Conservation (phyloP, 1,140 invertebrate species). For the Sinella curviseta region DNA sequence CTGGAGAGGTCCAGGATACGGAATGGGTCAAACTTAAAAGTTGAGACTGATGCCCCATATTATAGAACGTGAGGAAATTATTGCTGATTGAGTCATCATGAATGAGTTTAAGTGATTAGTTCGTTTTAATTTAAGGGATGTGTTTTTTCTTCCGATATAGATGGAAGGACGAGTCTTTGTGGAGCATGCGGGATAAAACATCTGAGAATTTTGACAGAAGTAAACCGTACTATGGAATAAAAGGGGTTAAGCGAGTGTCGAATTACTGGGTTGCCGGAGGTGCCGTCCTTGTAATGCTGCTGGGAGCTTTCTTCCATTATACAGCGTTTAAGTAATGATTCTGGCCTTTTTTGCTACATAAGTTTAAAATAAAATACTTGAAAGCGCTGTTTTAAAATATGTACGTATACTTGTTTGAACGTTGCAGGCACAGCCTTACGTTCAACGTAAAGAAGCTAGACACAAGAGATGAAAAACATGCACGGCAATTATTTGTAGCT, state of each 20-base stretch:
- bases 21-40: not conserved
- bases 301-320: conserved; percentile 61
- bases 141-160: conserved; percentile 24
- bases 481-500: conserved; percentile 14
- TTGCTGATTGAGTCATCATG: not conserved
- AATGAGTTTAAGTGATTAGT: too few species aligned
- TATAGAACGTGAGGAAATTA: conserved; percentile 35
- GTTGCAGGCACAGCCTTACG: not conserved
- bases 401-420: not conserved
- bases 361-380: not conserved
- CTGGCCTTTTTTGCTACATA: not conserved
- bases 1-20: not conserved
- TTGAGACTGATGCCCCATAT: conserved; percentile 30
- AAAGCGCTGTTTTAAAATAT: not conserved
- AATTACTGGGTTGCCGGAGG: conserved; percentile 61
- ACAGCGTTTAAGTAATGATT: conserved; percentile 60
- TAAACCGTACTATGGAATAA: conserved; percentile 61
- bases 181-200: conserved; percentile 37
- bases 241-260: conserved; percentile 60
- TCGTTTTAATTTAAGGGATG: too few species aligned
- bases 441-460: conserved; percentile 24
- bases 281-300: conserved; percentile 57
- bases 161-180: conserved; percentile 47
- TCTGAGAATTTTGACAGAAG: conserved; percentile 32
- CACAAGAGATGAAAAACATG: conserved; percentile 31